Percentiles rank a stretch among this genome's conserved stretches.
Conservation (phyloP, 2,113 vertebrate species). For the Strix aluco region DNA sequence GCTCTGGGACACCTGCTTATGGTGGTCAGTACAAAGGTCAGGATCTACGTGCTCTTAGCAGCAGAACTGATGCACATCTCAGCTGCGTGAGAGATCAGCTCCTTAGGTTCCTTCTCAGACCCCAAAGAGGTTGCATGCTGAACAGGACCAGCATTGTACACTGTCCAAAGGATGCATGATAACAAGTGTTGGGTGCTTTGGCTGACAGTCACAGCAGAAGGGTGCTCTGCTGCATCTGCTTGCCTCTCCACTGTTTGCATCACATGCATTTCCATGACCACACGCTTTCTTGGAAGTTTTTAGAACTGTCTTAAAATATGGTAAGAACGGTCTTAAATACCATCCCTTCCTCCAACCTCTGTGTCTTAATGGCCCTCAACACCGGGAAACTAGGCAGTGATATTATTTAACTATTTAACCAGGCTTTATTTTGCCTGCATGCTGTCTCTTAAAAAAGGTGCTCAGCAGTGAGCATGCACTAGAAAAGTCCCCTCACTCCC, state of each 20-base stretch:
- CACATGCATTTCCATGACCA: not conserved
- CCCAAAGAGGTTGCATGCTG: not conserved
- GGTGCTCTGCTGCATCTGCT: not conserved
- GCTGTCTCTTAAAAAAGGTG: not conserved
- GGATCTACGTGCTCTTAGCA: fast-evolving
- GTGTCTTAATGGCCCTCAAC: not conserved
- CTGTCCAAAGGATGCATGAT: fast-evolving
- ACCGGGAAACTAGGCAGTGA: not conserved
- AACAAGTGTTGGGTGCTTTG: not conserved
- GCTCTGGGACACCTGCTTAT: not conserved
- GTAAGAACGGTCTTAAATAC: not conserved
- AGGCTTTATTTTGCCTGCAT: not conserved
- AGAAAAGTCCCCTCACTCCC: not conserved
- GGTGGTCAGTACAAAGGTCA: too few species aligned
- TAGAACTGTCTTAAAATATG: not conserved
- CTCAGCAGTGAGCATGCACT: not conserved
- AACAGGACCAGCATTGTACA: not conserved
- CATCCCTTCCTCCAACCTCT: not conserved
- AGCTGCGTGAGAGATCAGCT: not conserved
- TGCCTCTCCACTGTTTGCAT: not conserved
- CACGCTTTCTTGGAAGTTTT: fast-evolving
- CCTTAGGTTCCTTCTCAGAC: not conserved
- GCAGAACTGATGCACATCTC: not conserved
- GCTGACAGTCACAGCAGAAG: not conserved
- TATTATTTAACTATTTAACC: not conserved